phyloP scores from a whole-genome alignment of 2,888 invertebrate genomes.

The Tanypteryx hageni region DNA sequence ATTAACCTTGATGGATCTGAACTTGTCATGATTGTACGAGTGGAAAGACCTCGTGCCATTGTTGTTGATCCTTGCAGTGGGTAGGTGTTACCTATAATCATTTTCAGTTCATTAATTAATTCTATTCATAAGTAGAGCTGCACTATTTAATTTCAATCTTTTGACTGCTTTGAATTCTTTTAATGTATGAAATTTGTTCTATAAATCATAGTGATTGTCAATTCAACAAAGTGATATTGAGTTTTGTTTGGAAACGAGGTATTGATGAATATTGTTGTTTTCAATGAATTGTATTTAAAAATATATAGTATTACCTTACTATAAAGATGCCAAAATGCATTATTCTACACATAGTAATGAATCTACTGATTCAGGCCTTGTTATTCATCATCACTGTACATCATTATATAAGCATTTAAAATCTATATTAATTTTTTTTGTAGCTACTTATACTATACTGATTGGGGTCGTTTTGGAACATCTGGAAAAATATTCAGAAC shows the following conservation, averaged over 20 bases:
- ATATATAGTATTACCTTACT: not conserved
- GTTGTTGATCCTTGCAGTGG: slow-evolving; percentile 98
- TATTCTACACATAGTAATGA: not conserved
- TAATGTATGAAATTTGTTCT: not conserved
- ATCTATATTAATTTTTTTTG: slow-evolving; percentile 63
- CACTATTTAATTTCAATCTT: not conserved
- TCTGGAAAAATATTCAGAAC: slow-evolving; percentile 96
- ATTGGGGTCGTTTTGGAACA: slow-evolving; percentile 96
- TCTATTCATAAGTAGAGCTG: not conserved
- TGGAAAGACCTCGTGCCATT: slow-evolving; percentile 95
- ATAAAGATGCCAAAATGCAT: not conserved
- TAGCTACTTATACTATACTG: slow-evolving; percentile 92
- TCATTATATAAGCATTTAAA: too few species aligned
- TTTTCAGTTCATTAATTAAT: not conserved
- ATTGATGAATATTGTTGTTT: too few species aligned
- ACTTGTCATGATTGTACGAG: slow-evolving; percentile 93
- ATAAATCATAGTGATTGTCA: not conserved
- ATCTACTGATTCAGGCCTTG: too few species aligned
- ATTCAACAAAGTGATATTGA: not conserved
- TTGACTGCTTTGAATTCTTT: not conserved
- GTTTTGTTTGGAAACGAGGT: not conserved
- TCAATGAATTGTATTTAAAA: not conserved
- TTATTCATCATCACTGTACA: too few species aligned
- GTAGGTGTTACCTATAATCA: slow-evolving; percentile 69
- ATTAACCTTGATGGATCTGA: slow-evolving; percentile 94